Conservation (phyloP, 2,888 invertebrate species). For the Drosophila paucipuncta region DNA sequence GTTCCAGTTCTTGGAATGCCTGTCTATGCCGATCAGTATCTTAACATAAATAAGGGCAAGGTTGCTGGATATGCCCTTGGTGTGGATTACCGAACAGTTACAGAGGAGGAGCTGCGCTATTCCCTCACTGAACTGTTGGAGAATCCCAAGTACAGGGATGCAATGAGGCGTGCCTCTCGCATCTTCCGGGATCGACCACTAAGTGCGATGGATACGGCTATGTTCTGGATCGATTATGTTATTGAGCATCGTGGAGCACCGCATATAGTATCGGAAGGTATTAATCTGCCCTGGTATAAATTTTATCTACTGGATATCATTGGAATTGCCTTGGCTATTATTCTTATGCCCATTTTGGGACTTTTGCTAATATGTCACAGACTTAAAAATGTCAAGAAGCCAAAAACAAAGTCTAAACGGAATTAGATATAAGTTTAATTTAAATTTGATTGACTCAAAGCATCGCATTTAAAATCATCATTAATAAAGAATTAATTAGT, state of each 20-base stretch:
- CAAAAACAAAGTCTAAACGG: constrained; percentile 23
- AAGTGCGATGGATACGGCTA: constrained; percentile 80
- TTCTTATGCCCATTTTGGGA: constrained; percentile 17
- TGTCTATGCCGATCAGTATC: constrained; percentile 83
- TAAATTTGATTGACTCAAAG: constrained; percentile 42
- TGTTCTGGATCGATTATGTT: constrained; percentile 85
- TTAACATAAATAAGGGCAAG: constrained; percentile 74
- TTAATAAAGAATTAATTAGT: neutral
- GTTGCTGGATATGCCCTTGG: constrained; percentile 73
- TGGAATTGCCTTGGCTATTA: constrained; percentile 24
- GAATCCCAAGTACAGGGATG: constrained; percentile 81
- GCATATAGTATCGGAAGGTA: constrained; percentile 76
- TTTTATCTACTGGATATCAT: constrained; percentile 81
- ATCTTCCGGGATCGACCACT: constrained; percentile 82
- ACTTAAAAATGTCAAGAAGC: neutral
- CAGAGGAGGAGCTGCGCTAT: constrained; percentile 59
- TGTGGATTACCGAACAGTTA: constrained; percentile 70
- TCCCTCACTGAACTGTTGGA: constrained; percentile 81
- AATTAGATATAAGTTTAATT: constrained; percentile 2
- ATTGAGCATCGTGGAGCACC: constrained; percentile 83
- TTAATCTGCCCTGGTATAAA: constrained; percentile 80
- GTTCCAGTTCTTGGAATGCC: constrained; percentile 85
- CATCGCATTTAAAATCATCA: constrained; percentile 36
- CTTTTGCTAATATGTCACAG: neutral
- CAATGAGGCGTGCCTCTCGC: constrained; percentile 71